Conservation (phyloP, 2,888 invertebrate species). For the Zygogramma bicolorata region DNA sequence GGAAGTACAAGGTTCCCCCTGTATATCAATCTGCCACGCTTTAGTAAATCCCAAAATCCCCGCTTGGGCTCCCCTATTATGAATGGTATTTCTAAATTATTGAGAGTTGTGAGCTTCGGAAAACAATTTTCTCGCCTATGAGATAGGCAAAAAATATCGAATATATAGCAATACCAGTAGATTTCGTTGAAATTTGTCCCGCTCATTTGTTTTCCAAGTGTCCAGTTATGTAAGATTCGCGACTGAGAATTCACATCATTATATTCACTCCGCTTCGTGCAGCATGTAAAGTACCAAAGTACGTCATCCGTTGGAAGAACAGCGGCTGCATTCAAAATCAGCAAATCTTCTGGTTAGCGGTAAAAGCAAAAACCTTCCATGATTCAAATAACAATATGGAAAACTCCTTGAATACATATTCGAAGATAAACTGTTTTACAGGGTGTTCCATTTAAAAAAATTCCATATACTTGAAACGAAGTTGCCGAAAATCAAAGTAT, state of each 20-base stretch:
- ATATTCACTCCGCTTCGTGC: not conserved
- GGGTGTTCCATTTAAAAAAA: too few species aligned
- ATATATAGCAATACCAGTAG: not conserved
- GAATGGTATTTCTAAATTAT: too few species aligned
- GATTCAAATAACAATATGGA: not conserved
- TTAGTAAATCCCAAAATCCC: too few species aligned
- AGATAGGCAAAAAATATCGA: too few species aligned
- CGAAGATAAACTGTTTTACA: not conserved
- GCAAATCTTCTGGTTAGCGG: not conserved
- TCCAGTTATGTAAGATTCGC: not conserved
- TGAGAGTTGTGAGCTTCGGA: too few species aligned
- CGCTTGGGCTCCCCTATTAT: too few species aligned
- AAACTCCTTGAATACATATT: not conserved
- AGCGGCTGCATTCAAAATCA: constrained; percentile 3
- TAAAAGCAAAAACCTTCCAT: not conserved
- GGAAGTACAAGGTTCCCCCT: too few species aligned
- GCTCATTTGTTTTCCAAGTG: not conserved
- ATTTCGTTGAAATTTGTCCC: too few species aligned
- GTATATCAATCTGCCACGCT: too few species aligned
- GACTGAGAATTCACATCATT: not conserved
- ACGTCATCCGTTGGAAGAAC: constrained; percentile 4
- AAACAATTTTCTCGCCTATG: too few species aligned
- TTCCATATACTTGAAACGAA: too few species aligned
- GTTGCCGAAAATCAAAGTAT: too few species aligned
- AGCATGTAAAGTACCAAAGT: not conserved